Evolutionary conservation across 2,797 vertebrate species (phyloP).

Genomic region (Phaenicophaeus curvirostris): DNA sequence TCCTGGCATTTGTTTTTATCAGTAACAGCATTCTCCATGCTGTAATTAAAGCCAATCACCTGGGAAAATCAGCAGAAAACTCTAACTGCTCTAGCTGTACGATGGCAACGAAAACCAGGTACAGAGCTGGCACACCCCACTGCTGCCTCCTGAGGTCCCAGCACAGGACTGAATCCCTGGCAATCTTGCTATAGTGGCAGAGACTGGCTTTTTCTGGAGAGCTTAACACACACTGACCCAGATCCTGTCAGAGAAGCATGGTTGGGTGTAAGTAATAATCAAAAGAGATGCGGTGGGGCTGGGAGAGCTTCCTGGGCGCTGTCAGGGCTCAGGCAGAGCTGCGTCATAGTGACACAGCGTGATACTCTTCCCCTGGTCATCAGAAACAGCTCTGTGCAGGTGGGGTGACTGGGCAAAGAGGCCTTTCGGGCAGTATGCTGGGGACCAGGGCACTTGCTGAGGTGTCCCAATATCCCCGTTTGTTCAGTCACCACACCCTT

Average conservation of each 20-base stretch:
- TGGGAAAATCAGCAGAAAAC: neutral
- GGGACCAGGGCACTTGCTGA: neutral
- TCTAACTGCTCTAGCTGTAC: neutral
- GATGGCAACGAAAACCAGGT: neutral
- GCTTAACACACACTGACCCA: neutral
- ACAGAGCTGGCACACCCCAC: fast-evolving
- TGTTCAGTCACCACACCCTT: neutral
- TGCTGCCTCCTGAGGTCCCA: neutral
- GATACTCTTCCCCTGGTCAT: neutral
- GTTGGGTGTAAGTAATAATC: neutral
- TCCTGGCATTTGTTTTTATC: neutral
- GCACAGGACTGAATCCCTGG: fast-evolving
- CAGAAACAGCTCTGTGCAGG: fast-evolving
- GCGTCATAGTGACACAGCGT: neutral
- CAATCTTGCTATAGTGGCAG: fast-evolving
- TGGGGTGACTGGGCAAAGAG: neutral
- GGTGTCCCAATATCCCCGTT: neutral
- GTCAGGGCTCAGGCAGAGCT: fast-evolving
- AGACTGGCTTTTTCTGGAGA: neutral
- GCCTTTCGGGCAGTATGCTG: neutral
- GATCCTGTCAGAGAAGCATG: neutral
- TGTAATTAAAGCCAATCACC: neutral
- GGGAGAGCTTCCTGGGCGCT: neutral
- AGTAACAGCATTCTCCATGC: neutral
- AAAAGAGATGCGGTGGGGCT: neutral